Conservation (phyloP, 37 sponge, comb jelly and placozoan species). For the Haliclona indistincta region DNA sequence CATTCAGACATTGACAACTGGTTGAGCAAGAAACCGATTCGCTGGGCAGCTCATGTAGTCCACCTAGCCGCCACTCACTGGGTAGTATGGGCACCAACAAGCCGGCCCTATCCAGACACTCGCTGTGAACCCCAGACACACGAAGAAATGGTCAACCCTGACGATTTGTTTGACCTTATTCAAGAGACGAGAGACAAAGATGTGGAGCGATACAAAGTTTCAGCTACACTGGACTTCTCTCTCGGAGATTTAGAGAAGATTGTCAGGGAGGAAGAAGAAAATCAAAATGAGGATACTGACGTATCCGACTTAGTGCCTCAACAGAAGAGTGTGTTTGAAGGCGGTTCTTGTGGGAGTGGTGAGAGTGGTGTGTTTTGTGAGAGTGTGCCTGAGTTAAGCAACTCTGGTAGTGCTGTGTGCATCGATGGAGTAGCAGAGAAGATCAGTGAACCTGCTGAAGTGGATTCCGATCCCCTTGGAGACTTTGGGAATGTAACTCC, state of each 20-base stretch:
- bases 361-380: neutral
- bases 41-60: conserved; percentile 30
- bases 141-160: too few relatives aligned
- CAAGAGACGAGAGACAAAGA: too few relatives aligned
- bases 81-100: conserved; percentile 60
- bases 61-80: conserved; percentile 35
- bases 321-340: neutral
- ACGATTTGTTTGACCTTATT: too few relatives aligned
- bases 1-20: conserved; percentile 20
- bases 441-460: neutral
- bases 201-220: too few relatives aligned
- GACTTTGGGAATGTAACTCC: neutral
- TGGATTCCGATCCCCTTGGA: neutral
- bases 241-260: neutral
- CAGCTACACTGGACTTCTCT: conserved; percentile 2
- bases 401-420: neutral
- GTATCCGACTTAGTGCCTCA: too few relatives aligned
- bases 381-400: neutral
- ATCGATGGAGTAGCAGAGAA: neutral
- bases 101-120: conserved; percentile 33
- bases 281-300: neutral
- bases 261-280: neutral
- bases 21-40: conserved; percentile 12
- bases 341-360: neutral
- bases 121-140: neutral